Evolutionary conservation across 1,140 invertebrate genomes (phyloP).

Genomic region (Pinna nobilis): DNA sequence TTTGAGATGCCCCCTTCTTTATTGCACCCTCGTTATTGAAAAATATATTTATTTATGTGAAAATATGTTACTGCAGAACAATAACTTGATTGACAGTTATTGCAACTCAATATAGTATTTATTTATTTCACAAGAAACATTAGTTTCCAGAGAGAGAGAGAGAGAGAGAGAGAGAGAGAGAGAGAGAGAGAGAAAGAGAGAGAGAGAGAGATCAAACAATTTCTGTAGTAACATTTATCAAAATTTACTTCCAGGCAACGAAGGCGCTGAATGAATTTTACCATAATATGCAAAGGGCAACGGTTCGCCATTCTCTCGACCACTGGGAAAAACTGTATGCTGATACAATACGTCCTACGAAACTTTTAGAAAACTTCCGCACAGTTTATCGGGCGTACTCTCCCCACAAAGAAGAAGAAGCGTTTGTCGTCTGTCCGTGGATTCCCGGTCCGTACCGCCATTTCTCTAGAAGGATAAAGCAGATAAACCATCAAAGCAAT

Average conservation of each 20-base stretch:
- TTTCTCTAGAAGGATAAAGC: background rate
- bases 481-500: background rate
- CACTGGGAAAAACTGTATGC: conserved; percentile 58
- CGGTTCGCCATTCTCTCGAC: conserved; percentile 41
- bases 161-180: no score
- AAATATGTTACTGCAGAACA: no score
- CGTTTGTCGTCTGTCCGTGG: conserved; percentile 57
- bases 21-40: no score
- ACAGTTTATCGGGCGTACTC: conserved; percentile 54
- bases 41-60: no score
- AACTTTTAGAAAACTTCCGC: conserved; percentile 46
- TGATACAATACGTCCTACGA: conserved; percentile 42
- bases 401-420: conserved; percentile 54
- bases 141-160: no score
- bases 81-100: no score
- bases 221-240: background rate
- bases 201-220: no score
- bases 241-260: conserved; percentile 38
- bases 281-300: conserved; percentile 43
- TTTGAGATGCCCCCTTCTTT: no score
- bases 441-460: conserved; percentile 44
- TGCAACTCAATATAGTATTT: no score
- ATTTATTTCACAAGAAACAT: no score
- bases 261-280: conserved; percentile 52
- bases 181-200: no score